Evolutionary conservation across 2,888 invertebrate species (phyloP).

Genomic region (Drosophila melanosoma): DNA sequence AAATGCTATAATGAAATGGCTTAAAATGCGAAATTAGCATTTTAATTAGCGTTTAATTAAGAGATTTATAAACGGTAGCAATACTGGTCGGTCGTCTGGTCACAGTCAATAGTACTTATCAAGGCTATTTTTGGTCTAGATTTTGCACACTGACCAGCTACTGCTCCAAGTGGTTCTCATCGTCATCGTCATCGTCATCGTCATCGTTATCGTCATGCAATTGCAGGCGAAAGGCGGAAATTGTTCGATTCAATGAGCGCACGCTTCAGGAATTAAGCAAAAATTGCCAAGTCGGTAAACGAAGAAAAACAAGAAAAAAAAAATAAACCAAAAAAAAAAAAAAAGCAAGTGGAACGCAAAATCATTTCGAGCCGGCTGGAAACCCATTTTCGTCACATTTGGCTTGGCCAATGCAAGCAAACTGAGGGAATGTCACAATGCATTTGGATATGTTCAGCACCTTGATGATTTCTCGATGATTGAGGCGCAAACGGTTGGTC

Average conservation of each 20-base stretch:
- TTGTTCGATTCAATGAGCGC: conserved; percentile 37
- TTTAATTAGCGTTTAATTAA: conserved; percentile 71
- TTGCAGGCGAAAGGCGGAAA: conserved; percentile 72
- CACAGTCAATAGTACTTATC: conserved; percentile 4
- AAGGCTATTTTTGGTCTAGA: conserved; percentile 43
- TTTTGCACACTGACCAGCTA: conserved; percentile 3
- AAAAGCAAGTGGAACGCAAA: background rate
- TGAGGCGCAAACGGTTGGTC: conserved; percentile 39
- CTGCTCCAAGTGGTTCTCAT: conserved; percentile 9
- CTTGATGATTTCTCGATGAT: conserved; percentile 35
- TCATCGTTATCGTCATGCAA: conserved; percentile 39
- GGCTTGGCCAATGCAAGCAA: conserved; percentile 7
- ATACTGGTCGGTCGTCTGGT: background rate
- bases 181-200: background rate
- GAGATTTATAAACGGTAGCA: conserved; percentile 72
- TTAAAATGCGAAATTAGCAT: conserved; percentile 62
- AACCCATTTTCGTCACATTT: conserved; percentile 11
- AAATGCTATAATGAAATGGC: conserved; percentile 46
- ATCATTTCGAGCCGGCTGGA: background rate
- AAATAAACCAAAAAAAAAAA: background rate
- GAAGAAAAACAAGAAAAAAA: background rate
- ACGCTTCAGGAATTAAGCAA: conserved; percentile 43
- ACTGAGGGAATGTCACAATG: conserved; percentile 60
- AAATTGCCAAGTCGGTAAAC: conserved; percentile 6
- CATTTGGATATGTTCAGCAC: conserved; percentile 22